A percentile compares a stretch with the other conserved stretches of the same genome.
phyloP scores from a whole-genome alignment of 2,797 vertebrate genomes.

The Channallabes apus region DNA sequence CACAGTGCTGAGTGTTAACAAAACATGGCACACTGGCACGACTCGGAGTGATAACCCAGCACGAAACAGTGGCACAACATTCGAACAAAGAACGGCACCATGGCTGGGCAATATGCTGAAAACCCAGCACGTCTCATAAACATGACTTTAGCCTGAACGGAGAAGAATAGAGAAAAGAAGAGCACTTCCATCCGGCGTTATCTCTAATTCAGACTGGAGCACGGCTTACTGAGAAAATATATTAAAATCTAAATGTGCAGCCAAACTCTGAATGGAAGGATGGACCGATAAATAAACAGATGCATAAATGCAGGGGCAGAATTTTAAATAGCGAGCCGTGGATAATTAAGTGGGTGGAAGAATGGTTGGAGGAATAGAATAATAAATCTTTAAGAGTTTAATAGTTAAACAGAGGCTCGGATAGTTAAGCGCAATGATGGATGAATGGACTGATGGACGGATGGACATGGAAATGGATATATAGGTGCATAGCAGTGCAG shows the following conservation, averaged over 20 bases:
- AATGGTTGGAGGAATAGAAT: background rate
- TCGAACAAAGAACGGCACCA: conserved; percentile 33
- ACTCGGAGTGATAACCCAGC: conserved; percentile 34
- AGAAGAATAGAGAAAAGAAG: background rate
- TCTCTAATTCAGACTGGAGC: conserved; percentile 11
- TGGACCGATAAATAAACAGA: conserved; percentile 25
- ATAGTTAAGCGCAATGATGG: background rate
- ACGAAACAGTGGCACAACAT: conserved; percentile 30
- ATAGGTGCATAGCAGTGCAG: background rate
- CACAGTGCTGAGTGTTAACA: conserved; percentile 39
- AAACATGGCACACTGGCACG: conserved; percentile 37
- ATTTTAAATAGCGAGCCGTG: background rate
- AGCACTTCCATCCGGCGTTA: background rate
- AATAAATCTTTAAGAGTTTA: background rate
- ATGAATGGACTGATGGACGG: background rate
- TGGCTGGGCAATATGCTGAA: conserved; percentile 43
- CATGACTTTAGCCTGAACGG: conserved; percentile 12
- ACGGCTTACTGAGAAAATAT: background rate
- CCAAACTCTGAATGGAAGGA: background rate
- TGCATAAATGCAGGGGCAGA: background rate
- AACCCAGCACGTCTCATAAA: conserved; percentile 37
- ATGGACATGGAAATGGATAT: background rate
- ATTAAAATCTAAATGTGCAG: conserved; percentile 7
- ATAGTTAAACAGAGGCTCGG: background rate
- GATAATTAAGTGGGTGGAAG: background rate